A percentile compares a stretch with the other conserved stretches of the same genome.
These are phyloP conservation scores for Takifugu bimaculatus DNA, from an alignment of 2,113 vertebrate genomes.

Conservation along the genomic window DNA sequence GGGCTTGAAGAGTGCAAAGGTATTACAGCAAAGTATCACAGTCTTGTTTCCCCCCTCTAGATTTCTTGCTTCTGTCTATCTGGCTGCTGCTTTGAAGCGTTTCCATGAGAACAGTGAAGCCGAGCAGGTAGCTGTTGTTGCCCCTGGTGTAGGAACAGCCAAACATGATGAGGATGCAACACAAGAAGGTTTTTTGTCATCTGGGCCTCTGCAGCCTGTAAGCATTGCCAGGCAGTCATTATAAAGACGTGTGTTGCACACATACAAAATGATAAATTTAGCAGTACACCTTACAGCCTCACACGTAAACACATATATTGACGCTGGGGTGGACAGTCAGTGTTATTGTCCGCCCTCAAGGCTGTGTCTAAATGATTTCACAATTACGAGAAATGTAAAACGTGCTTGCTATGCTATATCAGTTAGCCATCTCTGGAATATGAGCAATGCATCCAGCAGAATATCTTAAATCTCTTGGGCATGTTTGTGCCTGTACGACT, in stretches of 20 bases:
- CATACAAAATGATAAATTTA: constrained; percentile 7
- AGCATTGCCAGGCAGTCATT: constrained; percentile 17
- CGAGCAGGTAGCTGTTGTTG: constrained; percentile 59
- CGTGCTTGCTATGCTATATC: too few relatives aligned
- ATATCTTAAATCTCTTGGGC: constrained; percentile 25
- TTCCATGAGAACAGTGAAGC: constrained; percentile 68
- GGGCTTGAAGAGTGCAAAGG: constrained; percentile 35
- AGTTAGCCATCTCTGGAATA: constrained; percentile 4
- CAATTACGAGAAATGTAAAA: too few relatives aligned
- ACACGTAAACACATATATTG: background rate
- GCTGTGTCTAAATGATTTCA: too few relatives aligned
- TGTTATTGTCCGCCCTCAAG: too few relatives aligned
- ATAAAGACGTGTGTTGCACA: constrained; percentile 4
- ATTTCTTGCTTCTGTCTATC: constrained; percentile 28
- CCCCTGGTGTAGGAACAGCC: constrained; percentile 48
- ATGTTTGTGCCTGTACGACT: constrained; percentile 23
- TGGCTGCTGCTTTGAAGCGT: constrained; percentile 56
- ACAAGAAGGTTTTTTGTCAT: constrained; percentile 33
- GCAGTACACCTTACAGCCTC: background rate
- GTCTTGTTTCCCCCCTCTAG: constrained; percentile 12
- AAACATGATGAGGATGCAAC: constrained; percentile 23
- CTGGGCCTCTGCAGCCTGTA: constrained; percentile 26
- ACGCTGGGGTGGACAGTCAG: too few relatives aligned
- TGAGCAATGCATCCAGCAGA: background rate
- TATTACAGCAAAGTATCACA: constrained; percentile 41